These are phyloP conservation scores for Pelvicachromis taeniatus DNA, from an alignment of 2,113 vertebrate genomes.

Conservation along the genomic window DNA sequence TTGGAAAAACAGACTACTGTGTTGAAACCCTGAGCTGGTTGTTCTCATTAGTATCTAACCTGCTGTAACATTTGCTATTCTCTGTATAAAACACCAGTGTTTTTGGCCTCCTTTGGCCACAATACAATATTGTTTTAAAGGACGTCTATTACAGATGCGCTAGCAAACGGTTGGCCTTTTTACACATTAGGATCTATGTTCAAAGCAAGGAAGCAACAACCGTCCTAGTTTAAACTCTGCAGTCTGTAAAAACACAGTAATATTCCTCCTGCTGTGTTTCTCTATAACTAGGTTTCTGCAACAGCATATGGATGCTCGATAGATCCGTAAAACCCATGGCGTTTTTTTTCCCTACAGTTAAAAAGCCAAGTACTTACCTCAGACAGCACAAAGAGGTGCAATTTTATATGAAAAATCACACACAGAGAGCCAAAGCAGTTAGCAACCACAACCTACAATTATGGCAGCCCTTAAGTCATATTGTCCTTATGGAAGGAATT, in stretches of 20 bases:
- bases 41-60: background rate
- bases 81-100: background rate
- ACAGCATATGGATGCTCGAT: background rate
- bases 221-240: background rate
- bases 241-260: background rate
- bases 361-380: slow-evolving; percentile 32
- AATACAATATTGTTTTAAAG: background rate
- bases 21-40: background rate
- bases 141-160: background rate
- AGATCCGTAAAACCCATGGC: background rate
- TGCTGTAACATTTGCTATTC: background rate
- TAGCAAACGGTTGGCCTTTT: background rate
- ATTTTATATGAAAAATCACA: slow-evolving; percentile 32
- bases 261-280: background rate
- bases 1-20: background rate
- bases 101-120: background rate
- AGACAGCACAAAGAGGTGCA: slow-evolving; percentile 35
- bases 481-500: slow-evolving; percentile 49
- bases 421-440: slow-evolving; percentile 31
- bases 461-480: slow-evolving; percentile 48
- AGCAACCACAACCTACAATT: slow-evolving; percentile 58
- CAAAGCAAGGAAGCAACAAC: background rate
- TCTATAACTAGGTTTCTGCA: background rate
- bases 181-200: background rate
- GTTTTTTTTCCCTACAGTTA: background rate